Evolutionary conservation across 2,797 vertebrate genomes (phyloP).

Genomic region (Heteromormyrus szaboi): DNA sequence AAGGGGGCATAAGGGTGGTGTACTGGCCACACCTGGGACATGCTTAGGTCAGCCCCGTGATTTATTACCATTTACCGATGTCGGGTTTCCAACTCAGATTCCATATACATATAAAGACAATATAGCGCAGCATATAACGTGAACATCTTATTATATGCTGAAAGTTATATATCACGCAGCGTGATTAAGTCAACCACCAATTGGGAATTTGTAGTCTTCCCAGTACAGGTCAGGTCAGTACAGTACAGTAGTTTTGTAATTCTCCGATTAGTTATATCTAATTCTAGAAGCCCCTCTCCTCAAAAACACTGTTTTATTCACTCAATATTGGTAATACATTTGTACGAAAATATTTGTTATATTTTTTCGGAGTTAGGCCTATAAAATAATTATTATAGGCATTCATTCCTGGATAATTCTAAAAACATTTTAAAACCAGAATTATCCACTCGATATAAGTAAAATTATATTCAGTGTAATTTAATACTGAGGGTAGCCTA

Average conservation of each 20-base stretch:
- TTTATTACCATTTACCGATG: neutral
- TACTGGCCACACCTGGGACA: neutral
- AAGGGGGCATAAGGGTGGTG: constrained; percentile 13
- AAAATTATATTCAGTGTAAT: neutral
- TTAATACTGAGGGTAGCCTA: neutral
- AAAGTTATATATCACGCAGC: neutral
- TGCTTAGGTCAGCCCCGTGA: neutral
- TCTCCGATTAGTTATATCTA: neutral
- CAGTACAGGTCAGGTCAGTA: neutral
- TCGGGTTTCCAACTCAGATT: neutral
- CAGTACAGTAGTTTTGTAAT: neutral
- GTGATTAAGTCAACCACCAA: neutral
- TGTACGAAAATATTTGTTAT: neutral
- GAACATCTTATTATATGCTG: neutral
- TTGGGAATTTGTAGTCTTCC: neutral
- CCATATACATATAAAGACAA: neutral
- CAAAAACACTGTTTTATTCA: neutral
- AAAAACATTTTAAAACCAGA: constrained; percentile 5
- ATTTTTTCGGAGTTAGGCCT: neutral
- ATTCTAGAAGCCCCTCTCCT: neutral
- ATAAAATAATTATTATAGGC: neutral
- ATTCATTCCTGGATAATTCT: neutral
- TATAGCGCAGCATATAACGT: neutral
- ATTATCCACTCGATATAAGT: neutral
- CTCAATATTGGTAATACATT: neutral